phyloP scores from a whole-genome alignment of 1,140 invertebrate genomes.

The Amphibalanus amphitrite region DNA sequence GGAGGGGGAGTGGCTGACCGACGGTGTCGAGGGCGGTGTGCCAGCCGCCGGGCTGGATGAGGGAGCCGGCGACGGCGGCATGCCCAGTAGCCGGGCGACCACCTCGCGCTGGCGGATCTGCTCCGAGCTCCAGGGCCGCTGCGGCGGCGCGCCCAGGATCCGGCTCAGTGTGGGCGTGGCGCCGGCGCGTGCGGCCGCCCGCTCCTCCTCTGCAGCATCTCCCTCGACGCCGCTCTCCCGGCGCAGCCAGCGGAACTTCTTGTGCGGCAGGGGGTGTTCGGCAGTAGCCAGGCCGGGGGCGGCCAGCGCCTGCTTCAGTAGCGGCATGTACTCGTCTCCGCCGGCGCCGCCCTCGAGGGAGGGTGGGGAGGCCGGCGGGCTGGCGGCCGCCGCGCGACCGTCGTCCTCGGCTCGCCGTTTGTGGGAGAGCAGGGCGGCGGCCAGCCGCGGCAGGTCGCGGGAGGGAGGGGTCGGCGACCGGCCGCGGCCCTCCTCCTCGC shows the following conservation, averaged over 20 bases:
- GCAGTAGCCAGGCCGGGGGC: neutral
- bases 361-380: constrained; percentile 36
- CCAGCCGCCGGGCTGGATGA: no score
- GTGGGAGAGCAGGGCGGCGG: neutral
- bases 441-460: neutral
- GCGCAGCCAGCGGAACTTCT: constrained; percentile 54
- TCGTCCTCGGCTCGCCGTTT: neutral
- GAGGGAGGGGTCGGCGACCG: neutral
- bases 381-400: constrained; percentile 10
- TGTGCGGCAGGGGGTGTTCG: constrained; percentile 79
- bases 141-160: neutral
- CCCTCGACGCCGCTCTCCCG: constrained; percentile 6
- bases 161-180: neutral
- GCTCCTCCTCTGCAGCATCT: neutral
- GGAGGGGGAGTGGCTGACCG: neutral
- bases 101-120: neutral
- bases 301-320: constrained; percentile 54
- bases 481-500: neutral
- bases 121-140: neutral
- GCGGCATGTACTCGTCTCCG: constrained; percentile 49
- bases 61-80: constrained; percentile 8
- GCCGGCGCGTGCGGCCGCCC: neutral
- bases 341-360: neutral
- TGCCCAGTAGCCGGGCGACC: constrained; percentile 28
- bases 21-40: neutral